These are phyloP conservation scores for Dicyrtomina minuta DNA, from an alignment of 2,888 invertebrate species.

Conservation along the genomic window DNA sequence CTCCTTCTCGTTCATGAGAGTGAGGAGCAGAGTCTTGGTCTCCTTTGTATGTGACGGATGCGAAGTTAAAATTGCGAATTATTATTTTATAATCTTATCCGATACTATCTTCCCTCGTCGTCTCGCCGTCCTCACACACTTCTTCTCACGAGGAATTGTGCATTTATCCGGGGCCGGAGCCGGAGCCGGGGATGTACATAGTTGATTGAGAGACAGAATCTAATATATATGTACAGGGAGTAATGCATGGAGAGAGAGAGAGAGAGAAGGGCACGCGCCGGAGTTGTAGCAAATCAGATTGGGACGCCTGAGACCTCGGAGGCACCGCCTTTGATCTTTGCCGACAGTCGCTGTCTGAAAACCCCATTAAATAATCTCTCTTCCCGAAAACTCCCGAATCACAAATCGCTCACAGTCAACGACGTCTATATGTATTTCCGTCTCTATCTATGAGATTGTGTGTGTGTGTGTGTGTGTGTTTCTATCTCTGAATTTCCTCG, in stretches of 20 bases:
- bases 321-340: conserved; percentile 54
- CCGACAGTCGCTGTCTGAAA: conserved; percentile 53
- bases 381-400: conserved; percentile 50
- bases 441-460: background rate
- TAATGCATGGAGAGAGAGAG: no score
- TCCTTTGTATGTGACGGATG: conserved; percentile 8
- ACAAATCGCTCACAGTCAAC: conserved; percentile 43
- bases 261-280: conserved; percentile 52
- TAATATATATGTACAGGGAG: no score
- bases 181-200: conserved; percentile 3
- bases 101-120: background rate
- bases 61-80: background rate
- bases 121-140: no score
- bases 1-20: background rate
- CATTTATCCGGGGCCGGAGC: background rate
- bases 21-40: background rate
- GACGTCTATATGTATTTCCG: background rate
- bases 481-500: background rate
- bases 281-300: conserved; percentile 54
- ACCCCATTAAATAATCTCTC: conserved; percentile 52
- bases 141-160: background rate
- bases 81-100: no score
- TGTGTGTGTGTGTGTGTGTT: conserved; percentile 6
- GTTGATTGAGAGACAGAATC: conserved; percentile 21
- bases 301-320: conserved; percentile 44